Evolutionary conservation across 2,797 vertebrate species (phyloP).

Genomic region (Urophycis tenuis): DNA sequence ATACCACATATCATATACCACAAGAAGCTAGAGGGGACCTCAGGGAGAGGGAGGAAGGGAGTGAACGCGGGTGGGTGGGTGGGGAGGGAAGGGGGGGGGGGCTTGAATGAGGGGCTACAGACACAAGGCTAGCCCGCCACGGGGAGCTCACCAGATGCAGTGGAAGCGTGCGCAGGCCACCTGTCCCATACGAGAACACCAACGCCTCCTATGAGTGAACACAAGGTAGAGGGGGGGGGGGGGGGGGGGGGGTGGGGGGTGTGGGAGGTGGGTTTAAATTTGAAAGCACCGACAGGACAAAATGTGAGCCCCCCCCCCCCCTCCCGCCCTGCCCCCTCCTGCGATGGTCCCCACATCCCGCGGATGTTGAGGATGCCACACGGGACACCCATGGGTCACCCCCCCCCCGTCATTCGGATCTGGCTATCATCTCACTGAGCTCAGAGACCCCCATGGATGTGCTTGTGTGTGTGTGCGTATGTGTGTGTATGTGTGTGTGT

Average conservation of each 20-base stretch:
- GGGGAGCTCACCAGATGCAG: constrained; percentile 76
- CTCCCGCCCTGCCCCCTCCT: background rate
- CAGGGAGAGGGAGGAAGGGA: constrained; percentile 33
- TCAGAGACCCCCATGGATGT: too few relatives aligned
- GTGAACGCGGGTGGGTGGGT: constrained; percentile 25
- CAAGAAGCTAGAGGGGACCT: constrained; percentile 20
- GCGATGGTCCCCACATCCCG: background rate
- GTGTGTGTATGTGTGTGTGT: background rate
- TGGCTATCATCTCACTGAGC: background rate
- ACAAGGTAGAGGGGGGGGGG: constrained; percentile 68
- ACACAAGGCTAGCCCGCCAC: constrained; percentile 68
- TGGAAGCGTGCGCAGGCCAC: constrained; percentile 74
- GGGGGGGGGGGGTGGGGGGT: constrained; percentile 16
- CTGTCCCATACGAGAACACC: constrained; percentile 77
- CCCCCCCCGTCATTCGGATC: too few relatives aligned
- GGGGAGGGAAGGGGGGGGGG: constrained; percentile 35
- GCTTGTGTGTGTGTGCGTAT: background rate
- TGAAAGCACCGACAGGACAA: background rate
- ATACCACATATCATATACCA: constrained; percentile 20
- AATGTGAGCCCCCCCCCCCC: background rate
- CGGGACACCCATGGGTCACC: too few relatives aligned
- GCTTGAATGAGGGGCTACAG: constrained; percentile 49
- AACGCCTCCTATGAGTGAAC: constrained; percentile 79
- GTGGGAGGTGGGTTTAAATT: background rate
- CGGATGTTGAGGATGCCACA: too few relatives aligned